Evolutionary conservation across 2,113 vertebrate species (phyloP), one percentile per base, ranked within the genome.

Genomic region (Catharus bicknelli): DNA sequence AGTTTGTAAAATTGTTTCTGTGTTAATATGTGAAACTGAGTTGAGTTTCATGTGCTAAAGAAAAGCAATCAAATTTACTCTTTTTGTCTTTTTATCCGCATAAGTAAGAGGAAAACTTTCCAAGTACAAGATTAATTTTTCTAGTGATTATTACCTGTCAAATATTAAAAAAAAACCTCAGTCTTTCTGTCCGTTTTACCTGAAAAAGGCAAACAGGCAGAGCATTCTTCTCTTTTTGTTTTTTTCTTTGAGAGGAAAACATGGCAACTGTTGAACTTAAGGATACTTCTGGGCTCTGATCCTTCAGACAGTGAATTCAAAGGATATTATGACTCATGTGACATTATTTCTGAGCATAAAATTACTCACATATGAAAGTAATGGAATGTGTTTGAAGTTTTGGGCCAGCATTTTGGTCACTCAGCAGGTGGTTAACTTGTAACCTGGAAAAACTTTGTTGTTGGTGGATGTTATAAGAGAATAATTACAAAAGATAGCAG

Each of bases 331-430:
- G 93, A 96, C 95, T 96, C 96, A 96, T 96, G 78, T 90, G 87
- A 90, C 91, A 96, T 94, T 96, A 95, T 95, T 94, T 81, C 67
- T 66, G 82, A 87, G 78, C 90, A 87, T 85, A 95, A 91, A 96
- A 95, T 95, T 92, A 95, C 89, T 96, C 93, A 77, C 84, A 94
- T 96, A 92, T 94, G 89, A 95, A 96, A 96, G 91, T 85, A 90
- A 85, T 94, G 93, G 94, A 92, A 96, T 90, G 84, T 90, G 70
- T 96, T 96, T 96, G 96, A 96, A 94, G 89, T 94, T 80, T 86
- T 80, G 78, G 90, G 90, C 84, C 82, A 96, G 85, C 68, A 58
- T 91, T 94, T 93, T 95, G 93, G 87, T 94, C 90, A 90, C 82
- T 92, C 91, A 91, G 94, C 89, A 94, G 95, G 89, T 95, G 94